Conservation (phyloP, 2,113 vertebrate species). For the Lanius collurio region DNA sequence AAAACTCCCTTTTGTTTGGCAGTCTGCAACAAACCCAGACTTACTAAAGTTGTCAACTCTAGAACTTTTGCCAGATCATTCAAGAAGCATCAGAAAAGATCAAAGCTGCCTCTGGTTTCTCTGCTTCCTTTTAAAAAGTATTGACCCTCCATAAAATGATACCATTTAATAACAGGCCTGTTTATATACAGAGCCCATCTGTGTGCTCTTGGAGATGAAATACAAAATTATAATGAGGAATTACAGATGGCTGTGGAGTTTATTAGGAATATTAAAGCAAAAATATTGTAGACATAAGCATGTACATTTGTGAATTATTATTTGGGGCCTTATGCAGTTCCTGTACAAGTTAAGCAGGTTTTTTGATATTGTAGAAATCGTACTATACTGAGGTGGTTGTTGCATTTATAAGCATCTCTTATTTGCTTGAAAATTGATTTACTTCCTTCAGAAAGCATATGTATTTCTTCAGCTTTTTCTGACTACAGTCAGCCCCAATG, state of each 20-base stretch:
- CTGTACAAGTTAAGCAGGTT: not conserved
- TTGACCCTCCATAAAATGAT: slow-evolving; percentile 16
- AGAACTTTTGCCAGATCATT: slow-evolving; percentile 22
- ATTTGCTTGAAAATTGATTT: not conserved
- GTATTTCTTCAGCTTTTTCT: not conserved
- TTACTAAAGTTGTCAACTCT: not conserved
- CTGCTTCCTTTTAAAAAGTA: not conserved
- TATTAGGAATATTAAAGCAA: not conserved
- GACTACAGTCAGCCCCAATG: not conserved
- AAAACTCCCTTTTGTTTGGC: not conserved
- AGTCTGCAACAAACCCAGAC: not conserved
- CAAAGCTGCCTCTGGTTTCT: slow-evolving; percentile 16
- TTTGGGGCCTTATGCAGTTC: not conserved
- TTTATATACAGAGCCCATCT: slow-evolving; percentile 43
- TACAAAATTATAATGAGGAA: not conserved
- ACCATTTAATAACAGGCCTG: slow-evolving; percentile 29
- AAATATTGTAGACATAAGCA: not conserved
- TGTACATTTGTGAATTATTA: not conserved
- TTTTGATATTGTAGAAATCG: not conserved
- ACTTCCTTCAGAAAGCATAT: not conserved
- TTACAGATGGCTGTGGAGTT: slow-evolving; percentile 36
- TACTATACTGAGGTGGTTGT: not conserved
- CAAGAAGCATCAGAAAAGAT: slow-evolving; percentile 19
- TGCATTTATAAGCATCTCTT: not conserved
- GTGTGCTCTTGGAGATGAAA: slow-evolving; percentile 8